phyloP scores from a whole-genome alignment of 2,113 vertebrate species.

The Bos javanicus region DNA sequence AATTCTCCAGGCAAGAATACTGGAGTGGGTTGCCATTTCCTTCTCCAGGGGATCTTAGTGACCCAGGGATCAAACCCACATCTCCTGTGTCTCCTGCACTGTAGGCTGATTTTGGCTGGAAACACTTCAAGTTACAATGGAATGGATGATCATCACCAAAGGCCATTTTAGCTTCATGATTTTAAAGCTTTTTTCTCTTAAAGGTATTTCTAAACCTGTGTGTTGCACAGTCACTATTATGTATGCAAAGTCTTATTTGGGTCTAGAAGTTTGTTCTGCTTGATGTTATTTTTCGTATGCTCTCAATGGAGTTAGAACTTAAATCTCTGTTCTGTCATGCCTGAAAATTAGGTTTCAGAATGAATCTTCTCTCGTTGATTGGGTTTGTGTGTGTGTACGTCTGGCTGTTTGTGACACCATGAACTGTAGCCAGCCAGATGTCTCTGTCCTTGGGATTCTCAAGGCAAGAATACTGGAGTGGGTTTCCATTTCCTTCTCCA shows the following conservation, averaged over 20 bases:
- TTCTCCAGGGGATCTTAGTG: background rate
- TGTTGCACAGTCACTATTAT: background rate
- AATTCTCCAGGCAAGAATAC: background rate
- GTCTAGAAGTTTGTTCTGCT: background rate
- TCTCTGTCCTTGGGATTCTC: background rate
- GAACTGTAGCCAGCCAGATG: background rate
- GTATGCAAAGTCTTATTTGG: background rate
- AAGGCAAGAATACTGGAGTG: background rate
- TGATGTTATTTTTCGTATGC: background rate
- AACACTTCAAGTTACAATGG: background rate
- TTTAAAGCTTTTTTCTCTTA: background rate
- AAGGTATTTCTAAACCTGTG: background rate
- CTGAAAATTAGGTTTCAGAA: background rate
- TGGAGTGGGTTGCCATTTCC: background rate
- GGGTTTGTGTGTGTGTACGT: background rate
- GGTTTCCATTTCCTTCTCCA: background rate
- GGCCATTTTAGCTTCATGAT: background rate
- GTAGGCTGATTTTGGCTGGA: background rate
- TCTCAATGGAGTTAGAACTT: background rate
- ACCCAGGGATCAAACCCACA: background rate
- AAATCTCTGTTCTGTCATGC: background rate
- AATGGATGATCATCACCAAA: background rate
- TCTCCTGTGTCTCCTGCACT: background rate
- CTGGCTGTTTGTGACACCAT: background rate
- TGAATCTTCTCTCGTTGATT: background rate